These are phyloP conservation scores for Loriculus beryllinus DNA, from an alignment of 2,797 vertebrate species.

Conservation along the genomic window DNA sequence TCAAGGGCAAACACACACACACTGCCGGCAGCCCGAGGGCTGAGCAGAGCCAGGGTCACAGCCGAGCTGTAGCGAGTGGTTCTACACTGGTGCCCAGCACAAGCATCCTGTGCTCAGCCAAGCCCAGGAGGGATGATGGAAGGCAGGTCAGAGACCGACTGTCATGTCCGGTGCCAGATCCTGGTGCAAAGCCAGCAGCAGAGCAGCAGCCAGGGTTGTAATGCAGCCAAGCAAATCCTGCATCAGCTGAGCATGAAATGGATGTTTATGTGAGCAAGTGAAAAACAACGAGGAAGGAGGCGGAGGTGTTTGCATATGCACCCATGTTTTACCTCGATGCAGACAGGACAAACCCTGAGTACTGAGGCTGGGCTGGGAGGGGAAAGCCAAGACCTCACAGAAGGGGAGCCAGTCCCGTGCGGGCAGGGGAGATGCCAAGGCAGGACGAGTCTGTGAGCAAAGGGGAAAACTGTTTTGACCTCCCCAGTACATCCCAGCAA, in stretches of 20 bases:
- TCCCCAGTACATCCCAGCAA: background rate
- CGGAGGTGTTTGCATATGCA: background rate
- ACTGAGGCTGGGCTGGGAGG: background rate
- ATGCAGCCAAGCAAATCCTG: background rate
- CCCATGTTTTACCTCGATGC: background rate
- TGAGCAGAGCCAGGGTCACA: background rate
- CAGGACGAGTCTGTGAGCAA: background rate
- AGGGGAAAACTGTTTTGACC: background rate
- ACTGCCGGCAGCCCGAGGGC: accelerated
- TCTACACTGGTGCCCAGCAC: background rate
- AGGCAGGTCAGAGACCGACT: background rate
- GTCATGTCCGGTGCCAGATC: accelerated
- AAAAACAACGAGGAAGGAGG: background rate
- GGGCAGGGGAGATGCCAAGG: background rate
- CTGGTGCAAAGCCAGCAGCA: background rate
- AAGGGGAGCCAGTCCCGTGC: background rate
- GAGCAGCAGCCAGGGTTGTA: background rate
- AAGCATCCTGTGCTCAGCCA: background rate
- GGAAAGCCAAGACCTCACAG: background rate
- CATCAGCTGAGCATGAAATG: background rate
- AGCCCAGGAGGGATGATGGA: background rate
- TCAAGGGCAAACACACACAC: accelerated
- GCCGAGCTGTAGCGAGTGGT: background rate
- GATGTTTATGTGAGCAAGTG: background rate
- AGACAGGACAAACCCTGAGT: accelerated